A percentile compares a stretch with the other conserved stretches of the same genome.
Conservation (phyloP, 2,888 invertebrate genomes). For the Sepiola atlantica region DNA sequence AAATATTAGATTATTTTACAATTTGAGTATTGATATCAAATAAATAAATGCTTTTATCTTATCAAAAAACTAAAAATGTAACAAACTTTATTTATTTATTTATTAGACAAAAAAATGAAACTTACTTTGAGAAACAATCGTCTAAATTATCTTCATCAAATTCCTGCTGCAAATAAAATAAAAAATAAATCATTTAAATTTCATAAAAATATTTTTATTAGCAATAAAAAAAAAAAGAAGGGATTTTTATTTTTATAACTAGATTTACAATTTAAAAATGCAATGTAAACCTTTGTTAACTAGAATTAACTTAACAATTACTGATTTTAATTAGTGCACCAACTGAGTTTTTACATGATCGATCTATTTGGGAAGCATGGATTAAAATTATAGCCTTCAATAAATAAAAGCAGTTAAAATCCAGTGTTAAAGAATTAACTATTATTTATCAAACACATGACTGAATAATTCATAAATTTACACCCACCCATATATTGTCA, state of each 20-base stretch:
- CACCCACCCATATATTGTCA: no score
- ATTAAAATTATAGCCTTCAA: no score
- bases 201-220: not conserved
- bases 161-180: slow-evolving; percentile 54
- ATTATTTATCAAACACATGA: no score
- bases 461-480: no score
- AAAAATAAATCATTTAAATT: not conserved
- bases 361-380: no score
- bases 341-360: no score
- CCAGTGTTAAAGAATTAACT: no score
- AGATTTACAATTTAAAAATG: not conserved
- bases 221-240: no score
- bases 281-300: not conserved
- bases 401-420: no score
- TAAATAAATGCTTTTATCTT: not conserved
- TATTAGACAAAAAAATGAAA: not conserved
- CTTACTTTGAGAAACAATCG: slow-evolving; percentile 68
- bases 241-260: not conserved
- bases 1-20: not conserved
- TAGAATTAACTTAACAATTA: no score
- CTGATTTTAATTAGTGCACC: no score
- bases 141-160: slow-evolving; percentile 62
- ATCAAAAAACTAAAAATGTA: no score
- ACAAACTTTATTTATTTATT: not conserved
- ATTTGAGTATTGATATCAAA: not conserved